Evolutionary conservation across 2,113 vertebrate species (phyloP), one percentile per base, ranked within the genome.

Genomic region (Bostrychus sinensis): DNA sequence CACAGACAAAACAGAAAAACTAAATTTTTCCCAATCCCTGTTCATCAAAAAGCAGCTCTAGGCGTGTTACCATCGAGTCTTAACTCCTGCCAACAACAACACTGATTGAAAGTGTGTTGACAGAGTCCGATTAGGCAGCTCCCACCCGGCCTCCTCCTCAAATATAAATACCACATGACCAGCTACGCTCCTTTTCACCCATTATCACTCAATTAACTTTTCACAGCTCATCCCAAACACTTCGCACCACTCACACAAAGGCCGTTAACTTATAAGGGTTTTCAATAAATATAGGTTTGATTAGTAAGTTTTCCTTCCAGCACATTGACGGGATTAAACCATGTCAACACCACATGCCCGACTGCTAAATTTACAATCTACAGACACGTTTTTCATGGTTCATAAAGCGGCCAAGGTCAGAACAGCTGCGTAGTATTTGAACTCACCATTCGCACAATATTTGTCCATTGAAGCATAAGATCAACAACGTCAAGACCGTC

Each of bases 61-160:
- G 16, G 45, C 70, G 41, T 25, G 57, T 70, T 76, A 68, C 13
- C 58, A 34, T 75, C 58, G 23, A 53, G 25, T 71, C 26, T 66
- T 3, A 17, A 56, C 46, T 61, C 69, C 60, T 57, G 65, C 41
- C 55, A 72, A 23, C 39, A 74, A 75, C 69, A 82, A 87, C 77
- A 75, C 65, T 62, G 57, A 72, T 36, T 77, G 62, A 63, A 71
- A 63, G 26, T 34, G 63, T 67, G 82, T 70, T 85, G 79, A 84
- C 62, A 70, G 54, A 62, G 63, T 16, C 57, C 0, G 39, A 82
- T 77, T 70, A 62, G 16, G 38, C 65, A 38, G 63, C 36, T 66
- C 51, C 48, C 28, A 61, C 37, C 58, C 53, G 1, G 32, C 16
- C 76, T 60, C 78, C 73, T 76, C 76, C 71, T 76, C 50, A 41